A percentile compares a stretch with the other conserved stretches of the same genome.
Conservation (phyloP, 2,113 vertebrate species). For the Phylloscopus trochiloides region DNA sequence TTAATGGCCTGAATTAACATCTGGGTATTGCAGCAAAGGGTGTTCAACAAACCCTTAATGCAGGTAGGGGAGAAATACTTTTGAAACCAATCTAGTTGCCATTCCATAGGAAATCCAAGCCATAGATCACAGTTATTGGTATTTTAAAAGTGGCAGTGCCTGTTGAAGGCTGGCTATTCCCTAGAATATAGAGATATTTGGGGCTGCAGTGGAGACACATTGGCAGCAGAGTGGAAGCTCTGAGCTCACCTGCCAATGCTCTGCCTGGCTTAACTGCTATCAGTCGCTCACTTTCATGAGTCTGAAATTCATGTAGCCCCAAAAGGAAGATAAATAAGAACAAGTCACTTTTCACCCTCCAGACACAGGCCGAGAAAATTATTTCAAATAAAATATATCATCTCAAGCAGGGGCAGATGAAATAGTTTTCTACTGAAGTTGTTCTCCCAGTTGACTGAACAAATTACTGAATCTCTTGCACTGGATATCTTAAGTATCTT, state of each 20-base stretch:
- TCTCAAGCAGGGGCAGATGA: conserved; percentile 66
- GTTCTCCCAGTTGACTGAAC: conserved; percentile 62
- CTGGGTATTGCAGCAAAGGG: neutral
- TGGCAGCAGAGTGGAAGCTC: conserved; percentile 15
- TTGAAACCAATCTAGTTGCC: conserved; percentile 30
- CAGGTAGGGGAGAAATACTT: neutral
- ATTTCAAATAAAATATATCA: conserved; percentile 80
- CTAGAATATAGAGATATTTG: neutral
- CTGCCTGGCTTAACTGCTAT: conserved; percentile 65
- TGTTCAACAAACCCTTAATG: neutral
- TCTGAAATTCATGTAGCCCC: conserved; percentile 70
- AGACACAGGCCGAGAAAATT: conserved; percentile 71
- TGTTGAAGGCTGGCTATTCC: conserved; percentile 27
- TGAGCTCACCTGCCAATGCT: conserved; percentile 43
- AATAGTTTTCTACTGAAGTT: conserved; percentile 68
- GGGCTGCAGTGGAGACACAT: neutral
- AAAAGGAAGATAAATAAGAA: conserved; percentile 78
- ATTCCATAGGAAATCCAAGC: conserved; percentile 36
- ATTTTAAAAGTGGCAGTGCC: conserved; percentile 42
- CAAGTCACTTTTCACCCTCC: conserved; percentile 74
- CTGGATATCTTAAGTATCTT: conserved; percentile 34
- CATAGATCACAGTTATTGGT: conserved; percentile 51
- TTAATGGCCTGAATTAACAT: neutral
- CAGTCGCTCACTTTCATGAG: conserved; percentile 70
- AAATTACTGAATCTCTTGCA: conserved; percentile 50